These are phyloP conservation scores for Euzophera pinguis DNA, from an alignment of 2,888 invertebrate genomes.

Conservation along the genomic window DNA sequence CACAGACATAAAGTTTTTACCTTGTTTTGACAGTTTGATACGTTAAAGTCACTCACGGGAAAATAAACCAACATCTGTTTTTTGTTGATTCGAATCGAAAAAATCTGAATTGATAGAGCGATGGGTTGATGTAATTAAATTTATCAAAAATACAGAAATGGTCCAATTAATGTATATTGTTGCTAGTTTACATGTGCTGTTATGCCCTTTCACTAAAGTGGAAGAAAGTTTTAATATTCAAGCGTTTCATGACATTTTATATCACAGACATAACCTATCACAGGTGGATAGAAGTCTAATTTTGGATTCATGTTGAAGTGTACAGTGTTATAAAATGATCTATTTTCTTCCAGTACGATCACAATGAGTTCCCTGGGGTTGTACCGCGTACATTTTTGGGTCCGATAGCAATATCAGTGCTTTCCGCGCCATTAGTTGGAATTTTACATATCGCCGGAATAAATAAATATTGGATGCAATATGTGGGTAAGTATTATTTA, in stretches of 20 bases:
- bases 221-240: conserved; percentile 99
- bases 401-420: conserved; percentile 87
- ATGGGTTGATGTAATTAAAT: conserved; percentile 50
- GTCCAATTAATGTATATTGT: conserved; percentile 86
- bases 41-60: not conserved
- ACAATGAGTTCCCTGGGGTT: conserved; percentile 97
- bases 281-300: conserved; percentile 83
- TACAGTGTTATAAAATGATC: conserved; percentile 30
- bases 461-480: conserved; percentile 93
- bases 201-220: conserved; percentile 98
- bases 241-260: conserved; percentile 97
- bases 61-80: not conserved
- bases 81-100: not conserved
- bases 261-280: conserved; percentile 89
- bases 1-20: no score
- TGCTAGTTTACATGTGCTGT: conserved; percentile 88
- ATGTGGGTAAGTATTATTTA: conserved; percentile 84
- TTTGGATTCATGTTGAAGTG: conserved; percentile 57
- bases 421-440: conserved; percentile 88
- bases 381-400: conserved; percentile 98
- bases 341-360: conserved; percentile 91
- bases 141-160: conserved; percentile 68
- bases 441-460: conserved; percentile 83
- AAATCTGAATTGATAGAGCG: conserved; percentile 20
- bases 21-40: no score